Percentiles rank a stretch among this genome's conserved stretches.
These are phyloP conservation scores for Ochotona princeps DNA, from an alignment of 2,113 vertebrate species.

Conservation along the genomic window DNA sequence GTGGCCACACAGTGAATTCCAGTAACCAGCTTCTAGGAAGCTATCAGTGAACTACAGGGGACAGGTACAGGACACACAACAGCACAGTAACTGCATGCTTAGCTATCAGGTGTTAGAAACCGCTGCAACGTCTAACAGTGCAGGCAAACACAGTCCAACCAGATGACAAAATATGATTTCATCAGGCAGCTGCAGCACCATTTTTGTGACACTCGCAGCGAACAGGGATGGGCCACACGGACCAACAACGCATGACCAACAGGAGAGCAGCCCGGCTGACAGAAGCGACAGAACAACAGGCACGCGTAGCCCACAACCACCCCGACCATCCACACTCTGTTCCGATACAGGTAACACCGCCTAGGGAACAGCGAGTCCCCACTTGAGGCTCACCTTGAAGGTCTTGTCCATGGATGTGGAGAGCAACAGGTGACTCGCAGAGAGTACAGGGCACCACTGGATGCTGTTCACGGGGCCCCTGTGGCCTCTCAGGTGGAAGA, in stretches of 20 bases:
- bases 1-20: not conserved
- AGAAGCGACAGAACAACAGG: not conserved
- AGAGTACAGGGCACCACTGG: slow-evolving; percentile 92
- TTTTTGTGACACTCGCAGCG: not conserved
- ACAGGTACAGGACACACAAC: not conserved
- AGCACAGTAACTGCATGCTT: not conserved
- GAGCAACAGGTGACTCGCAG: slow-evolving; percentile 93
- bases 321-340: accelerated
- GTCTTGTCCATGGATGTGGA: slow-evolving; percentile 97
- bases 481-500: slow-evolving; percentile 89
- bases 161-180: not conserved
- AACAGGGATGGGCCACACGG: too few relatives aligned
- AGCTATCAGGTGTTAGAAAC: too few relatives aligned
- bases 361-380: not conserved
- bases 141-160: not conserved
- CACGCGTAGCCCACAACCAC: accelerated
- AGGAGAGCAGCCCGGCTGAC: not conserved
- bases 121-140: too few relatives aligned
- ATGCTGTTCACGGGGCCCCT: slow-evolving; percentile 91
- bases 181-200: not conserved
- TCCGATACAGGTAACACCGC: accelerated
- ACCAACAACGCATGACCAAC: not conserved
- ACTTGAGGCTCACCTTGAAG: slow-evolving; percentile 90
- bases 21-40: not conserved
- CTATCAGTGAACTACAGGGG: not conserved